Evolutionary conservation across 2,888 invertebrate genomes (phyloP).

Genomic region (Ormyrus nitidulus): DNA sequence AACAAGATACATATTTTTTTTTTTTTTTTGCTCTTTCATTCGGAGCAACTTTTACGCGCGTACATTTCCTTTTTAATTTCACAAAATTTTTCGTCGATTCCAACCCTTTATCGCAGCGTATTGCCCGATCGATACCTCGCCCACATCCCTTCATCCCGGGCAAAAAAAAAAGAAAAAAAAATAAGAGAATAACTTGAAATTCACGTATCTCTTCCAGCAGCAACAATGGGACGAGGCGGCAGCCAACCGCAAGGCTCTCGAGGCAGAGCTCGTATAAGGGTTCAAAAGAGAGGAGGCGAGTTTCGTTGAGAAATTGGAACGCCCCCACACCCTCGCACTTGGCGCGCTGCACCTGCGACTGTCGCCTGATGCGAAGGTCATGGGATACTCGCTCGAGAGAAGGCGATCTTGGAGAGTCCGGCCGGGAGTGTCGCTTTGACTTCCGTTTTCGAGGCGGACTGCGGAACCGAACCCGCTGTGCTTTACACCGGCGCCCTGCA

Average conservation of each 20-base stretch:
- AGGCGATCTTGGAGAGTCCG: conserved; percentile 10
- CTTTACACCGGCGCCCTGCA: neutral
- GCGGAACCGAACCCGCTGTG: conserved; percentile 36
- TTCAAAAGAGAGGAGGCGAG: conserved; percentile 61
- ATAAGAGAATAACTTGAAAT: no score
- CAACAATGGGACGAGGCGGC: neutral
- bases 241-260: conserved; percentile 70
- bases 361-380: conserved; percentile 52
- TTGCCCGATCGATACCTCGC: no score
- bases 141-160: no score
- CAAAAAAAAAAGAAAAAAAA: no score
- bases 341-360: conserved; percentile 69
- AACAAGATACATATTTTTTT: no score
- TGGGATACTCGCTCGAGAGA: conserved; percentile 30
- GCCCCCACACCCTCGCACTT: conserved; percentile 67
- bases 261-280: conserved; percentile 47
- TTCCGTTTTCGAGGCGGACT: conserved; percentile 42
- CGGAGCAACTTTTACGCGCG: no score
- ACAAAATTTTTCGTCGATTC: no score
- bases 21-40: no score
- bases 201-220: no score
- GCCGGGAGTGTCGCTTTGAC: conserved; percentile 40
- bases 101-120: no score
- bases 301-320: conserved; percentile 69
- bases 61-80: no score